Percentiles rank a stretch among this genome's conserved stretches.
Evolutionary conservation across 2,797 vertebrate species (phyloP).

Genomic region (Gymnodraco acuticeps): DNA sequence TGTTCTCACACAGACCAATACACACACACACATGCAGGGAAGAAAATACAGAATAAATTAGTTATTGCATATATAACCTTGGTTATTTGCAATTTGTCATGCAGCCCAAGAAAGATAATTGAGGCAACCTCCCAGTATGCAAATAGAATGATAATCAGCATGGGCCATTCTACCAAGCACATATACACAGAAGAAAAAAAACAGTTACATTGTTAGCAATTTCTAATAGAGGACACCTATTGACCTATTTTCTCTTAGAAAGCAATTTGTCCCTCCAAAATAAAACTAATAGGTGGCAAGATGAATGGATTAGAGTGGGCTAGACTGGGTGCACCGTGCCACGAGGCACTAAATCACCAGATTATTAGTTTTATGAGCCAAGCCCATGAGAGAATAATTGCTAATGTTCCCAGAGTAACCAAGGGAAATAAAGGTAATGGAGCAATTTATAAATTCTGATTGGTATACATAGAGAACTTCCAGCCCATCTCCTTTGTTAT

Average conservation of each 20-base stretch:
- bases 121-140: conserved; percentile 82
- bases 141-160: conserved; percentile 84
- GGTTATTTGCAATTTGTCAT: conserved; percentile 83
- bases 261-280: conserved; percentile 88
- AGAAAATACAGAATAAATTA: conserved; percentile 75
- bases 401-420: conserved; percentile 89
- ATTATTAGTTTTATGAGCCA: conserved; percentile 90
- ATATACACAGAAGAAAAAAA: conserved; percentile 64
- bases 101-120: conserved; percentile 82
- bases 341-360: conserved; percentile 89
- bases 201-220: conserved; percentile 83
- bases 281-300: conserved; percentile 89
- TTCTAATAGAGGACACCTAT: conserved; percentile 86
- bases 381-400: conserved; percentile 89
- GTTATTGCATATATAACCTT: conserved; percentile 76
- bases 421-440: conserved; percentile 90
- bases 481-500: conserved; percentile 87
- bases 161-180: conserved; percentile 67
- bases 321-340: conserved; percentile 81
- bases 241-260: conserved; percentile 88
- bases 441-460: conserved; percentile 92
- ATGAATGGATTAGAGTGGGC: conserved; percentile 87
- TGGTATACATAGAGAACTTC: conserved; percentile 89
- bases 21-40: conserved; percentile 6
- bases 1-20: conserved; percentile 20